Evolutionary conservation across 1,140 invertebrate species (phyloP), one percentile per base, ranked within the genome.

Genomic region (Antheraea mylitta): DNA sequence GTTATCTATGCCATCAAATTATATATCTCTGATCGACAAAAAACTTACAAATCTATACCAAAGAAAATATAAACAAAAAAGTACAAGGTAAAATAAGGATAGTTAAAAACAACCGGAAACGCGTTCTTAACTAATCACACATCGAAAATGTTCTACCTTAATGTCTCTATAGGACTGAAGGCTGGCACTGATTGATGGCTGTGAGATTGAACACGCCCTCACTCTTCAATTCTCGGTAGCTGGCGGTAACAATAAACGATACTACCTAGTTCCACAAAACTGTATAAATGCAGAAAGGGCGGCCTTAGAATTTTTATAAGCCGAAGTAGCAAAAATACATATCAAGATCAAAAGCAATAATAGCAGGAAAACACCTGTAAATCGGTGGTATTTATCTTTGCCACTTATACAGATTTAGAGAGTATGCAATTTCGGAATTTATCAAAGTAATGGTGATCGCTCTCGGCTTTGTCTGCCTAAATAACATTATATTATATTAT

Each of bases 121-220:
- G 73, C 78, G 72, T 73, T 77, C 75, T 71, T 65, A 68, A 71
- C 74, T 74, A 81, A 81, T 82, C 75, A 72, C 73, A 77, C 64
- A 71, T 75, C 72, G 74, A 74, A 78, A 78, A 63, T 68, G 69
- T 63, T 71, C 67, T 48, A 71, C 72, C 73, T n/a, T 82, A 81
- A 83, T 80, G 79, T 85, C 80, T 87, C 80, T 78, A 84, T 83
- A 81, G 74, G 70, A 71, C 48, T 70, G 78, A 78, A 76, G 73
- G 78, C 45, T 53, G 45, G 45, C 45, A 53, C 45, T 53, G 80
- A 85, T 83, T 87, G 82, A 84, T 82, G 82, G 72, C 68, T 58
- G 58, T 58, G 66, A 75, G 81, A 86, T 87, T 83, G 75, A 80
- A 70, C 82, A 83, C 85, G 80, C 78, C 80, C 76, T 58, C 64